Evolutionary conservation across 1,140 invertebrate genomes (phyloP), one percentile per base, ranked within the genome.

Genomic region (Hesperophylax magnus): DNA sequence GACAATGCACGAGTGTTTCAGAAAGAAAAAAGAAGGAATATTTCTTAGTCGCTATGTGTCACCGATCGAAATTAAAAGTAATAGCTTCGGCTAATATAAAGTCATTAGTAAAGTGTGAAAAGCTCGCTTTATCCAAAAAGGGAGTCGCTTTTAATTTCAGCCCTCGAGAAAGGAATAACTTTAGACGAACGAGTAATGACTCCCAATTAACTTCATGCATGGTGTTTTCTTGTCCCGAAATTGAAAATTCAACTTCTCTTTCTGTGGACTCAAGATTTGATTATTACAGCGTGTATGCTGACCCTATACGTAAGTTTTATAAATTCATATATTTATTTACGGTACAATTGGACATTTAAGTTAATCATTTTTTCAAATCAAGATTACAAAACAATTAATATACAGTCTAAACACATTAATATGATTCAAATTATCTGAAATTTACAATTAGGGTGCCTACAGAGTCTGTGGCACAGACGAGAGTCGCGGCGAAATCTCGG

Each of bases 101-200:
- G 0, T 87, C 86, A 4, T 61, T 93, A 1, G 84, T 85, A 53
- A 89, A 91, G 31, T 94, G 93, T 84, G 88, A 88, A 69, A 83
- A 89, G 71, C 90, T 93, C 81, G 92, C 91, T 3, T 83, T 88
- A 2, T 87, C 90, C 80, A 93, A 91, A 84, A 91, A 88, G 61
- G 93, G 90, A n/a, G 85, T 94, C 27, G 92, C 92, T 1, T 89
- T 94, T 31, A 94, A 94, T 87, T 94, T 90, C 82, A 91, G 90
- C 78, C 88, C 88, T 53, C 83, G 83, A 27, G 87, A 88, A 24
- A 85, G 72, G 85, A 82, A 82, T 63, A 47, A 85, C 65, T 84
- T 11, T 34, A 8, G 20, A 34, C 61, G 18, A 18, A 47, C 34
- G 20, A 27, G 52, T 14, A 18, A n/a, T 52, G 22, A 17, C 8